phyloP scores from a whole-genome alignment of 1,140 invertebrate species.

The Melipona quadrifasciata region DNA sequence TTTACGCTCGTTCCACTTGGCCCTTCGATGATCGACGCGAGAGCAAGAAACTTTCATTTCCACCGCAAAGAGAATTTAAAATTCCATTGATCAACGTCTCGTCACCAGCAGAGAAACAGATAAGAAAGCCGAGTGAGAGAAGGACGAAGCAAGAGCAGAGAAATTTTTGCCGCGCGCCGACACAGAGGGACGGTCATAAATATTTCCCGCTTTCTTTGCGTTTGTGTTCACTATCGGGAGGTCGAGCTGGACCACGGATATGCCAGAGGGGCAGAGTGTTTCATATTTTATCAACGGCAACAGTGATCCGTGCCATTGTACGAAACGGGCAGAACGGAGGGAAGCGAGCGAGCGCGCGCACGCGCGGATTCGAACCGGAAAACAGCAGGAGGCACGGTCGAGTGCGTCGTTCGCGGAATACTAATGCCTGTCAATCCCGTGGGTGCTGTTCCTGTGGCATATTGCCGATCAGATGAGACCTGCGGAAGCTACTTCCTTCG shows the following conservation, averaged over 20 bases:
- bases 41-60: not conserved
- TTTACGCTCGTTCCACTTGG: too few species aligned
- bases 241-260: constrained; percentile 7
- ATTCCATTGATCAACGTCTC: not conserved
- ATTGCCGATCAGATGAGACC: constrained; percentile 58
- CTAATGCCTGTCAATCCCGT: constrained; percentile 61
- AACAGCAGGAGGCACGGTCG: constrained; percentile 58
- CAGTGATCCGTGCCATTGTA: constrained; percentile 35
- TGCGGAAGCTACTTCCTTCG: constrained; percentile 22
- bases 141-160: too few species aligned
- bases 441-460: constrained; percentile 57
- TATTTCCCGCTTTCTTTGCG: constrained; percentile 47
- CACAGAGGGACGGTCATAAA: constrained; percentile 23
- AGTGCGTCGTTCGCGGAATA: constrained; percentile 54
- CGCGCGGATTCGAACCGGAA: constrained; percentile 37
- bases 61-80: not conserved
- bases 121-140: not conserved
- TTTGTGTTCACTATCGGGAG: constrained; percentile 45
- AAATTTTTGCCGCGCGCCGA: not conserved
- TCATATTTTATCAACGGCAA: constrained; percentile 53
- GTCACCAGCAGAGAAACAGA: too few species aligned
- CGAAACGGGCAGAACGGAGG: not conserved
- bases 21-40: too few species aligned
- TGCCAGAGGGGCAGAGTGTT: constrained; percentile 57
- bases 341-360: not conserved